Evolutionary conservation across 2,888 invertebrate genomes (phyloP).

Genomic region (Chymomyza amoena): DNA sequence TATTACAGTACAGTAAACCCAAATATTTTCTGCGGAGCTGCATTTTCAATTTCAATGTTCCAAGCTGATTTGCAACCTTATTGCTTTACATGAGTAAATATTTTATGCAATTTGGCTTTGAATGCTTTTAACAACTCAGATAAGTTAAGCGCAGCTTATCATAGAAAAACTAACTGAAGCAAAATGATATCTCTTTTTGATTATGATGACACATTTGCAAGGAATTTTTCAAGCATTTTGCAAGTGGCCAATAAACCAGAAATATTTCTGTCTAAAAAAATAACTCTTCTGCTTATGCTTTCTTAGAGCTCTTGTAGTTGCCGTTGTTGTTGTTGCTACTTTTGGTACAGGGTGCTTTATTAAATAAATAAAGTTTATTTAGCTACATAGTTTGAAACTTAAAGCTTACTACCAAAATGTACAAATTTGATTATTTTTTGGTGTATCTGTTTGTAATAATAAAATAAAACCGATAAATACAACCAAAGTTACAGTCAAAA

Average conservation of each 20-base stretch:
- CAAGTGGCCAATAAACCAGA: background rate
- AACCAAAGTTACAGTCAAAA: too few species aligned
- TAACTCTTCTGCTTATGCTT: background rate
- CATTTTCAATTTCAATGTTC: background rate
- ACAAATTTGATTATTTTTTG: too few species aligned
- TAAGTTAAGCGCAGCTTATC: background rate
- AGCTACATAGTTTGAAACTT: too few species aligned
- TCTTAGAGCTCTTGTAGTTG: background rate
- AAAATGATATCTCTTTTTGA: background rate
- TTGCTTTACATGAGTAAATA: background rate
- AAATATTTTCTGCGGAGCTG: too few species aligned
- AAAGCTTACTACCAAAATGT: too few species aligned
- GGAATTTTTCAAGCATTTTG: background rate
- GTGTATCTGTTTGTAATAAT: too few species aligned
- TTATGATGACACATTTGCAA: constrained; percentile 6
- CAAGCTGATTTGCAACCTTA: background rate
- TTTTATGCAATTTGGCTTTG: background rate
- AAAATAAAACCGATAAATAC: too few species aligned
- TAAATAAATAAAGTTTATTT: too few species aligned
- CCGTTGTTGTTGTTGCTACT: too few species aligned
- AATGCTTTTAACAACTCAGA: background rate
- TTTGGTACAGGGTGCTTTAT: background rate
- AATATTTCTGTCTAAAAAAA: background rate
- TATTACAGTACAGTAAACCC: too few species aligned
- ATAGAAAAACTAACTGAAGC: background rate